These are phyloP conservation scores for Danio tinwini DNA, from an alignment of 2,797 vertebrate species.

Conservation along the genomic window DNA sequence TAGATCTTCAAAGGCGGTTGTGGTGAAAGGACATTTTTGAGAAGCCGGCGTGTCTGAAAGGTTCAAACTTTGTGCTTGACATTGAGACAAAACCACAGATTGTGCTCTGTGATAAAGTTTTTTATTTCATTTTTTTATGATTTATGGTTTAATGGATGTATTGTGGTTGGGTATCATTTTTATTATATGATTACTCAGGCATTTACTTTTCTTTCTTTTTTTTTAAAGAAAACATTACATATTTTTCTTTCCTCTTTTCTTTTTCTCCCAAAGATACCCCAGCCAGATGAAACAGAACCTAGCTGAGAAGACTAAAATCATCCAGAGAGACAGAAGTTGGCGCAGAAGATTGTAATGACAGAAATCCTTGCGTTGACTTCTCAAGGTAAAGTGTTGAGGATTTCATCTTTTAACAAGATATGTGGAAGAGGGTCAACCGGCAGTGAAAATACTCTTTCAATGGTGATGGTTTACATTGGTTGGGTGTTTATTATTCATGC, in stretches of 20 bases:
- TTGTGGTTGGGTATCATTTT: background rate
- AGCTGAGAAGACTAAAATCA: background rate
- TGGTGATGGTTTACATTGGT: slow-evolving; percentile 34
- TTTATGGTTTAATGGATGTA: background rate
- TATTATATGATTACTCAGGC: background rate
- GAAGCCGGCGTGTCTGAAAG: slow-evolving; percentile 9
- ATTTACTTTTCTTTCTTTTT: background rate
- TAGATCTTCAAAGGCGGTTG: slow-evolving; percentile 27
- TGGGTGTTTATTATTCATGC: background rate
- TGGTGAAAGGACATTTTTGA: slow-evolving; percentile 37
- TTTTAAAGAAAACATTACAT: background rate
- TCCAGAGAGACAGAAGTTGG: background rate
- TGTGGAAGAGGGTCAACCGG: background rate
- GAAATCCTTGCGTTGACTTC: slow-evolving; percentile 6
- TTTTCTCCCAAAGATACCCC: background rate
- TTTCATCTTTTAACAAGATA: slow-evolving; percentile 1
- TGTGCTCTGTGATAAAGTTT: no score
- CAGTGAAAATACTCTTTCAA: slow-evolving; percentile 37
- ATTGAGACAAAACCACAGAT: background rate
- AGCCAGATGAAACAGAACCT: slow-evolving; percentile 3
- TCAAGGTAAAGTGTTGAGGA: background rate
- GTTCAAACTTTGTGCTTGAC: slow-evolving; percentile 12
- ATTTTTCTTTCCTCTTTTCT: background rate
- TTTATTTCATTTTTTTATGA: background rate
- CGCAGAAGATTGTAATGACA: background rate